Evolutionary conservation across 2,113 vertebrate genomes (phyloP).

Genomic region (Caranx ignobilis): DNA sequence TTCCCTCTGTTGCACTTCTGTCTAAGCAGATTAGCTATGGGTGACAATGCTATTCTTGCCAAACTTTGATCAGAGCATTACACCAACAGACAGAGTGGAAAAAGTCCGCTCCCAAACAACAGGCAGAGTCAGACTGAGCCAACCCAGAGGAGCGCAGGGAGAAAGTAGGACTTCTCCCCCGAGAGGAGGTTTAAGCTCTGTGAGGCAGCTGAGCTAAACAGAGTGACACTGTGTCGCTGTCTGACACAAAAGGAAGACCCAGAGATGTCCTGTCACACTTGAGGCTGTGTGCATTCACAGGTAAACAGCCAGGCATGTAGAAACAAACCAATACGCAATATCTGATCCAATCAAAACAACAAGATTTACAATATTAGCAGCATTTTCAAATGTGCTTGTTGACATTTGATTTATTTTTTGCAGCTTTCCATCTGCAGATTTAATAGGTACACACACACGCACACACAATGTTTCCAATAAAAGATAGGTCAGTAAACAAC

Average conservation of each 20-base stretch:
- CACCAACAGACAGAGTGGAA: slow-evolving; percentile 37
- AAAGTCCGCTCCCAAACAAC: slow-evolving; percentile 48
- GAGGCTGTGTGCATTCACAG: background rate
- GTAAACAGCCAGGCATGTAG: background rate
- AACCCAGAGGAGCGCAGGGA: slow-evolving; percentile 37
- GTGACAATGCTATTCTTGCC: slow-evolving; percentile 63
- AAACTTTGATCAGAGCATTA: slow-evolving; percentile 71
- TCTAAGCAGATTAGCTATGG: slow-evolving; percentile 52
- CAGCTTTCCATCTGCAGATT: background rate
- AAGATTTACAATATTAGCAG: background rate
- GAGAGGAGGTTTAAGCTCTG: slow-evolving; percentile 55
- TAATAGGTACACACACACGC: background rate
- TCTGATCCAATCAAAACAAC: background rate
- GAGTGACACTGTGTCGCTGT: slow-evolving; percentile 37
- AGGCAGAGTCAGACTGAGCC: slow-evolving; percentile 50
- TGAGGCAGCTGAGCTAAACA: slow-evolving; percentile 51
- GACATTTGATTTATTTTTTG: background rate
- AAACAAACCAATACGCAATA: slow-evolving; percentile 3
- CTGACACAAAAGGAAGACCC: slow-evolving; percentile 21
- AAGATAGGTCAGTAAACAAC: slow-evolving; percentile 10
- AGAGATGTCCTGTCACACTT: slow-evolving; percentile 5
- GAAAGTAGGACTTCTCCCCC: slow-evolving; percentile 71
- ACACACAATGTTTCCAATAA: slow-evolving; percentile 1
- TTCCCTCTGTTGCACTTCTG: slow-evolving; percentile 56
- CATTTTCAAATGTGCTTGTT: slow-evolving; percentile 4